phyloP scores from a whole-genome alignment of 2,113 vertebrate species.

The Lepisosteus oculatus region DNA sequence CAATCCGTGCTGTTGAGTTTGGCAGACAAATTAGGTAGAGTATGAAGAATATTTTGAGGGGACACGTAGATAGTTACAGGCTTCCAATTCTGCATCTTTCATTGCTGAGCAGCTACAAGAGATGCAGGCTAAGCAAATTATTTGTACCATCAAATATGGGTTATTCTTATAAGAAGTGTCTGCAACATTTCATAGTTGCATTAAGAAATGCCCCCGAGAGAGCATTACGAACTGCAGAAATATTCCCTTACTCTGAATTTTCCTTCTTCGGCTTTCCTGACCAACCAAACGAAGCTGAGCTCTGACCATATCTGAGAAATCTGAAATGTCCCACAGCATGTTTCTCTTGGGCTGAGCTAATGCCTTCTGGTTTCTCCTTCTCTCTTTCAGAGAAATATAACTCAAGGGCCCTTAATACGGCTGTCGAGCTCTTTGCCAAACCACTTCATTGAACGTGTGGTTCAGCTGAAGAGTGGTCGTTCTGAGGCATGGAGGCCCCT shows the following conservation, averaged over 20 bases:
- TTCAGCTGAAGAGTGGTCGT: neutral
- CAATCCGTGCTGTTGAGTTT: no score
- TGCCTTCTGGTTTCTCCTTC: constrained; percentile 1
- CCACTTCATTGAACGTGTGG: constrained; percentile 13
- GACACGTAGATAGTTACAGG: no score
- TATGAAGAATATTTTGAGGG: no score
- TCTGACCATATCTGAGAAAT: constrained; percentile 12
- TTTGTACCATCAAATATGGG: neutral
- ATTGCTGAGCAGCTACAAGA: no score
- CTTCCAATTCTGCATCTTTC: no score
- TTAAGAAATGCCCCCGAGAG: constrained; percentile 16
- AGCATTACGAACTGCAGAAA: constrained; percentile 16
- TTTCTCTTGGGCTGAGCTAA: constrained; percentile 12
- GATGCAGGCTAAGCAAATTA: no score
- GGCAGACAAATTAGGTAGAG: no score
- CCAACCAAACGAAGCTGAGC: neutral
- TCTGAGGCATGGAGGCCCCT: neutral
- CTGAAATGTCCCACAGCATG: constrained; percentile 2
- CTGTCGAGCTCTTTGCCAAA: neutral
- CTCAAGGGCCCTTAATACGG: neutral
- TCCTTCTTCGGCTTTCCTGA: constrained; percentile 3
- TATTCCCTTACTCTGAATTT: constrained; percentile 18
- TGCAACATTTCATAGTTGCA: neutral
- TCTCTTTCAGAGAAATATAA: neutral
- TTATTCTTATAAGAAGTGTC: neutral